Evolutionary conservation across 2,113 vertebrate genomes (phyloP), one percentile per base, ranked within the genome.

Genomic region (Camelus bactrianus): DNA sequence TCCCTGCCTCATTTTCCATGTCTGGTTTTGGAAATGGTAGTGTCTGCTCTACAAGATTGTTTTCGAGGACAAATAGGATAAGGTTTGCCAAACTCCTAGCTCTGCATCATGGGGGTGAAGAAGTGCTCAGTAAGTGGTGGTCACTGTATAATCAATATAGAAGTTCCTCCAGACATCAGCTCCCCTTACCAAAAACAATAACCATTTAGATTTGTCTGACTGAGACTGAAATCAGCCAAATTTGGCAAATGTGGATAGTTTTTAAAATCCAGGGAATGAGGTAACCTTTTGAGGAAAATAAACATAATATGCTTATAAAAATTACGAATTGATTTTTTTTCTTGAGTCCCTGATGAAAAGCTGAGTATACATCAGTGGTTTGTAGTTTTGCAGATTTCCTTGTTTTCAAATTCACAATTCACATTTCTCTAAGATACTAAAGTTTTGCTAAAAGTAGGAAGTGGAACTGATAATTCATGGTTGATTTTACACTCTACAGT

Each of bases 251-350:
- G 52, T 48, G 67, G 24, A 69, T 46, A 46, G 26, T 65, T 95
- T 94, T 96, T 94, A 24, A 95, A 93, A 91, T 89, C 67, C 58
- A 84, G 83, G 58, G 26, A 86, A 79, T 94, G 42, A 81, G 58
- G 13, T 84, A 64, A 52, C 62, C 65, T 88, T 93, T 92, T 90
- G 56, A 92, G 60, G 80, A 82, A 94, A 87, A 70, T n/a, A 79
- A 90, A 73, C 58, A 90, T 38, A 89, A 83, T 77, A 91, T 81
- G 46, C 38, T 87, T 87, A 54, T 75, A 94, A 95, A 89, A 84
- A 50, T 91, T 82, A 84, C 8, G 60, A 85, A 32, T 46, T 79
- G 50, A 20, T 52, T 72, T 80, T 50, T 42, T 6, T 3, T 8
- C 12, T 56, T 4, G 19, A 35, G 42, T 80, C 91, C 87, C 64